Base-by-base conservation (phyloP, 37 sponge, comb jelly and placozoan genomes). In the Axinella damicornis region DNA sequence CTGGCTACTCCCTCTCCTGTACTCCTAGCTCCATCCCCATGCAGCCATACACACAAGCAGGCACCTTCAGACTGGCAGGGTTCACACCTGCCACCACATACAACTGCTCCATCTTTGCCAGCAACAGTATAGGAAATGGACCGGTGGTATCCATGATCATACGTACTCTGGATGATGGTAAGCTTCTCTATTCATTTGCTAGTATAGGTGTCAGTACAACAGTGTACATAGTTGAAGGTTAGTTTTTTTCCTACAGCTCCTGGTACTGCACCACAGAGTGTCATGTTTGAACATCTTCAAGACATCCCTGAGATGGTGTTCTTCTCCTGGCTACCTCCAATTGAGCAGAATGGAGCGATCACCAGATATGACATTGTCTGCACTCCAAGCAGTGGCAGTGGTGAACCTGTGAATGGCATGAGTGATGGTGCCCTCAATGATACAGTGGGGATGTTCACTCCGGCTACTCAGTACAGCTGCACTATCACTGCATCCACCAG, bases 281-380 rank as follows among this genome's bases (percentile, higher is more conserved):
- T 76, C 59, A 76, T 19, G 16, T 5, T 20, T 19, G 4, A 59
- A 19, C 58, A 31, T 12, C 1, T 38, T 21, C 4, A 38, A 20
- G 37, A 25, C 2, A 2, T 18, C 18, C 18, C 58, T 16, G 61
- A 27, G 33, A n/a, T 30, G 34, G 28, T 76, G 31, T 30, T 21
- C 9, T 69, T 25, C 34, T 15, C 19, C 17, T 57, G 60, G 60
- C 19, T 6, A 1, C 76, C 60, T 24, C 37, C 37, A 14, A 14
- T 2, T n/a, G 33, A 6, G 9, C 35, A 17, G 2, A 76, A 76
- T 57, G 76, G 76, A 4, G 36, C 5, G 17, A 31, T 76, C 76
- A 80, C 80, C 12, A 36, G 22, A 15, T 80, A 80, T 69, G 46
- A 35, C 32, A 14, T 80, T 16, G 27, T 69, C 80, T 80, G 80